Percentiles rank a stretch among this genome's conserved stretches.
These are phyloP conservation scores for Excalfactoria chinensis DNA, from an alignment of 2,113 vertebrate species.

Conservation along the genomic window DNA sequence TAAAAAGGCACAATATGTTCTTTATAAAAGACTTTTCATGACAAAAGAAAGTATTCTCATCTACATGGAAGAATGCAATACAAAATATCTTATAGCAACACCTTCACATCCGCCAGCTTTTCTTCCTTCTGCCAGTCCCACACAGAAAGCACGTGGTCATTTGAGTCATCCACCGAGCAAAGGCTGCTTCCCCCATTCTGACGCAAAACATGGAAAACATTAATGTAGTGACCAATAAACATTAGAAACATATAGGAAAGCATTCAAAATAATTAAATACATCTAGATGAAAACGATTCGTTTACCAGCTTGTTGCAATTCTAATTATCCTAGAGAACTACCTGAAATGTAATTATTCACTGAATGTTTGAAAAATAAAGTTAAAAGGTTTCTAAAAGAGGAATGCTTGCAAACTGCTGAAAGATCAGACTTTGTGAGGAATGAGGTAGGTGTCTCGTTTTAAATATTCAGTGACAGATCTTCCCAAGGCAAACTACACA, in stretches of 20 bases:
- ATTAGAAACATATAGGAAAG: not conserved
- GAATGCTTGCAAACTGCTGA: not conserved
- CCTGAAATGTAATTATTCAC: not conserved
- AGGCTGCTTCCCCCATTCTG: slow-evolving; percentile 95
- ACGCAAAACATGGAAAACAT: not conserved
- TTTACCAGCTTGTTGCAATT: not conserved
- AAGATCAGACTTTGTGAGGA: not conserved
- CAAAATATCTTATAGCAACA: slow-evolving; percentile 71
- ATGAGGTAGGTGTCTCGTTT: not conserved
- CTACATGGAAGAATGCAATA: slow-evolving; percentile 31
- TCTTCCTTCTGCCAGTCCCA: slow-evolving; percentile 99
- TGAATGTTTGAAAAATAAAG: not conserved
- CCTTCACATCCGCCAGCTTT: slow-evolving; percentile 94
- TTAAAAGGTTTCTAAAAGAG: not conserved
- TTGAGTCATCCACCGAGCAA: slow-evolving; percentile 95
- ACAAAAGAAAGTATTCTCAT: not conserved
- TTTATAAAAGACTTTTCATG: not conserved
- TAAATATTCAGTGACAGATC: not conserved
- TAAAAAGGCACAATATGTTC: not conserved
- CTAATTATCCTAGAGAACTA: not conserved
- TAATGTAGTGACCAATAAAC: not conserved
- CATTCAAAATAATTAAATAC: not conserved
- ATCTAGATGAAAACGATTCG: not conserved
- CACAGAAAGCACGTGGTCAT: slow-evolving; percentile 94
- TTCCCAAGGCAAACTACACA: not conserved